Base-by-base conservation (phyloP, 1,140 invertebrate species). In the Conus betulinus region DNA sequence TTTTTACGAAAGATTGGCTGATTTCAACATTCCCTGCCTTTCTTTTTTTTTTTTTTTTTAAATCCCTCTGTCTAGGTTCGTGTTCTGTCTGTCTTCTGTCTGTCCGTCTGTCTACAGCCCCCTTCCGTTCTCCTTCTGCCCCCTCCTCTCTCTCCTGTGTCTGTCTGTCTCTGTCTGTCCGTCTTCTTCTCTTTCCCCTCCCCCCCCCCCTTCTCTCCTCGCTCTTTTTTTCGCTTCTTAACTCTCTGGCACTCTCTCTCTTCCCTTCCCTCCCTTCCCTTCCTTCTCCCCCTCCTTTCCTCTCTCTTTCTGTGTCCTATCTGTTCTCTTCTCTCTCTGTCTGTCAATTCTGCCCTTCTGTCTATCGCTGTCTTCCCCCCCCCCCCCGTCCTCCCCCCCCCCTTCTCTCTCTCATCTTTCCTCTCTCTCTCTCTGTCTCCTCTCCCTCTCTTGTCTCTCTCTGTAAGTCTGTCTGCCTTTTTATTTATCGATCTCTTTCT, bases 371-470 rank as follows among this genome's bases (percentile, higher is more conserved):
- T 74, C 17, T 25, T 23, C 23, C 17, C 23, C 71, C 23, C 17
- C 10, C 15, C 6, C 71, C 71, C 23, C 17, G 8, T 25, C n/a
- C 6, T 23, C 71, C 23, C 17, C 23, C 71, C 71, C 71, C 23
- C 71, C 23, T 23, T 74, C 71, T n/a, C 71, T 74, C 71, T 74
- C 71, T 74, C 71, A 11, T 23, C 23, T 23, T 74, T 23, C 23
- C 71, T 74, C 71, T 74, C 71, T 74, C 71, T 74, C 71, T 74
- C 71, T 74, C 71, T 74, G 17, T n/a, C 71, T 74, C 23, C n/a
- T 25, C 6, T 25, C n/a, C 23, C n/a, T 25, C n/a, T 23, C n/a
- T 25, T 74, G 17, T 74, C 71, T 74, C 10, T 74, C 71, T 74
- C 71, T 74, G 6, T 74, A 6, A 11, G 8, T 74, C 71, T 74